These are phyloP conservation scores for Triplophysa yarkandensis DNA, from an alignment of 2,797 vertebrate genomes.

Conservation along the genomic window DNA sequence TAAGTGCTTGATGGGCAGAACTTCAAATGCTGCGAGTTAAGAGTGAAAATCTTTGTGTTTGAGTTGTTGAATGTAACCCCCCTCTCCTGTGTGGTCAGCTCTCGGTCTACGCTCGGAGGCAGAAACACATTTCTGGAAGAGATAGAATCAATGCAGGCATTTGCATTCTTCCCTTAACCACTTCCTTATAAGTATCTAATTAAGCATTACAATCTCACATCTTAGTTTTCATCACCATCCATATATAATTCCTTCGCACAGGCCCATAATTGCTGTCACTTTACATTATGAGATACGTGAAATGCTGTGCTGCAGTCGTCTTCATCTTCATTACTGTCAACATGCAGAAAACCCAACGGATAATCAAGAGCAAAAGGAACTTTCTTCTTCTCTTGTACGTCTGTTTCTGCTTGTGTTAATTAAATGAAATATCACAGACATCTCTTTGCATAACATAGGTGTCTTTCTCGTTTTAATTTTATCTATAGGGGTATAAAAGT, in stretches of 20 bases:
- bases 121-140: slow-evolving; percentile 12
- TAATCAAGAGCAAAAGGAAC: no score
- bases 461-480: no score
- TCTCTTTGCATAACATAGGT: no score
- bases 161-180: slow-evolving; percentile 7
- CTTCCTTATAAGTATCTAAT: slow-evolving; percentile 13
- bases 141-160: background rate
- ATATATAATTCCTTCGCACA: slow-evolving; percentile 16
- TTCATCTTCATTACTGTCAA: no score
- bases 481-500: no score
- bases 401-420: no score
- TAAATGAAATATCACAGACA: no score
- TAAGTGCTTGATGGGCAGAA: slow-evolving; percentile 27
- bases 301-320: slow-evolving; percentile 9
- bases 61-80: background rate
- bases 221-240: slow-evolving; percentile 2
- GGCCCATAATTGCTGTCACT: slow-evolving; percentile 35
- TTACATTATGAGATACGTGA: slow-evolving; percentile 28
- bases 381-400: no score
- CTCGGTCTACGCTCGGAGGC: background rate
- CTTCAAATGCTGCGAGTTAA: slow-evolving; percentile 38
- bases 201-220: slow-evolving; percentile 1
- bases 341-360: no score
- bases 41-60: slow-evolving; percentile 9
- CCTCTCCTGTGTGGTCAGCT: slow-evolving; percentile 32